phyloP scores from a whole-genome alignment of 2,113 vertebrate genomes.

The Myotis yumanensis region DNA sequence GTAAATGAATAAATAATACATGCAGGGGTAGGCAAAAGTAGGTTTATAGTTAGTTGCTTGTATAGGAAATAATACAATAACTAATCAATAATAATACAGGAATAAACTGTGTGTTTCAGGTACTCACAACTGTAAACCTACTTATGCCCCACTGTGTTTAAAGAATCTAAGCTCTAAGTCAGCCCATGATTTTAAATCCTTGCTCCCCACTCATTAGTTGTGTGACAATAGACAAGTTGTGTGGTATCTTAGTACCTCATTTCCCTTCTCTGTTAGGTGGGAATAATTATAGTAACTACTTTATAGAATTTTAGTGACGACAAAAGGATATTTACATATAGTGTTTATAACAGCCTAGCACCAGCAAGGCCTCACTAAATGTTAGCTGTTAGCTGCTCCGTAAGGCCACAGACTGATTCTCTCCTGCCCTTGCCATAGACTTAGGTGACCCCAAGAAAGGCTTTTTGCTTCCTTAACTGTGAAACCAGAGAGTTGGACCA shows the following conservation, averaged over 20 bases:
- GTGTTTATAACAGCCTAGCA: background rate
- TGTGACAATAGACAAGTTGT: background rate
- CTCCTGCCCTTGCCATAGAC: background rate
- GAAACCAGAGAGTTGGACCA: background rate
- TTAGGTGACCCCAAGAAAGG: background rate
- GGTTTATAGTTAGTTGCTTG: no score
- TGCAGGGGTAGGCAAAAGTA: background rate
- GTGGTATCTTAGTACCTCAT: background rate
- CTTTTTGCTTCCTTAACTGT: background rate
- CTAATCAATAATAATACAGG: no score
- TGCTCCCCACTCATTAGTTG: background rate
- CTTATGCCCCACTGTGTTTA: no score
- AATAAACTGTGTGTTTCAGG: no score
- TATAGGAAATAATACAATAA: no score
- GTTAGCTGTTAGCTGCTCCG: background rate
- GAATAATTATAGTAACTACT: background rate
- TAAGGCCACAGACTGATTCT: background rate
- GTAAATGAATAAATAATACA: background rate
- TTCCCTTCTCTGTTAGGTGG: background rate
- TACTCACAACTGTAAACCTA: no score
- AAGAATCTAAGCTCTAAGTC: background rate
- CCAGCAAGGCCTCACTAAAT: background rate
- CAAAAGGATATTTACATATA: background rate
- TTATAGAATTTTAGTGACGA: background rate
- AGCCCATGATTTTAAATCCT: background rate